Base-by-base conservation (phyloP, 2,888 invertebrate species). In the Drosophila mimica region DNA sequence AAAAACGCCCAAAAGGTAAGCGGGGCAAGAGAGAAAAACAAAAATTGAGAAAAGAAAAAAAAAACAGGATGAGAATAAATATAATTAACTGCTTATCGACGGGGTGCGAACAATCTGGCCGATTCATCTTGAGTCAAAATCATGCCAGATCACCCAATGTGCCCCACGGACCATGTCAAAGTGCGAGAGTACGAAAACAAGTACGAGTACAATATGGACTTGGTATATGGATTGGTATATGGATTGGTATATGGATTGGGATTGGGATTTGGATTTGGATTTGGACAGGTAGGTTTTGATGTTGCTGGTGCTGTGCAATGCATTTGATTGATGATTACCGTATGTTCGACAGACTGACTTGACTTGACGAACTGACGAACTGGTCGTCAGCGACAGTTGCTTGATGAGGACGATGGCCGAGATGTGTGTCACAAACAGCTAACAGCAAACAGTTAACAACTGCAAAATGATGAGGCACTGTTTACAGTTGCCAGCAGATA, bases 21-120 rank as follows among this genome's bases (percentile, higher is more conserved):
- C 54, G 40, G 36, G 40, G 40, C 20, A 33, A 36, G 30, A 20
- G 25, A 15, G 15, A 43, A 43, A 25, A 46, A 30, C 17, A 25
- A 56, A 59, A 62, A 34, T 25, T 25, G 25, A 57, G 28, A 1
- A 17, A 9, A 38, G 34, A 11, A 59, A 20, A 20, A 54, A 30
- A 58, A 70, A 48, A 72, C 73, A 82, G 80, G 80, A 88, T 88
- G 86, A 82, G 82, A 86, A 83, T 82, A 83, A 83, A 83, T 85
- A 88, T 85, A 85, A 85, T 85, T 88, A 85, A 85, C 84, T 85
- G 84, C 84, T 83, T 85, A 85, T 88, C 85, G 85, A 86, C 85
- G 85, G 85, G 85, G 88, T 88, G 86, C 85, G 83, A 88, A 88
- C 83, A 88, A 83, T 68, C 76, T 78, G 70, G 72, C 64, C 88